Evolutionary conservation across 2,888 invertebrate species (phyloP).

Genomic region (Chaetogeoica ovagalla): DNA sequence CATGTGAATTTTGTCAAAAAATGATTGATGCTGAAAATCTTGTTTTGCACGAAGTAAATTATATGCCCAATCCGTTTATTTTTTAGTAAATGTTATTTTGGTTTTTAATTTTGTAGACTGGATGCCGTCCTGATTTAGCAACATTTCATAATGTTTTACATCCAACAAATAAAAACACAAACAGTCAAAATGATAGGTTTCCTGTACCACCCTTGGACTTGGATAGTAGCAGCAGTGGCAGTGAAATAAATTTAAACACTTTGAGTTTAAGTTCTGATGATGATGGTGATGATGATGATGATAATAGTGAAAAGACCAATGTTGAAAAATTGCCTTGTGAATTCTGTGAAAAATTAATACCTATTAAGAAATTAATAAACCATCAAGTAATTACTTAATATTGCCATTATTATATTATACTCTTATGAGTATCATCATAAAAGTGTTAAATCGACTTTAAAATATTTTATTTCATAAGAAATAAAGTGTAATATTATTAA

Average conservation of each 20-base stretch:
- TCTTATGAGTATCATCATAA: not conserved
- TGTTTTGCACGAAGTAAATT: conserved; percentile 62
- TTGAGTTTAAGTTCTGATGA: conserved; percentile 45
- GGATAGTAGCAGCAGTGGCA: conserved; percentile 34
- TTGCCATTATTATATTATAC: not conserved
- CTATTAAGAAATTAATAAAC: conserved; percentile 46
- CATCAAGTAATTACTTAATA: conserved; percentile 36
- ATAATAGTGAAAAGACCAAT: conserved; percentile 35
- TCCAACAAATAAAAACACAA: conserved; percentile 19
- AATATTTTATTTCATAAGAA: not conserved
- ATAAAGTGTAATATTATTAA: not conserved
- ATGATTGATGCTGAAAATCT: conserved; percentile 63
- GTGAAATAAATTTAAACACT: conserved; percentile 42
- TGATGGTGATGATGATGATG: conserved; percentile 34
- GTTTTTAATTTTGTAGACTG: conserved; percentile 50
- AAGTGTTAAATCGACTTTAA: too few species aligned
- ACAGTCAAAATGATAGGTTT: not conserved
- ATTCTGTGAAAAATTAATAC: conserved; percentile 56
- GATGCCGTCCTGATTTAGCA: conserved; percentile 54
- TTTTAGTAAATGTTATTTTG: not conserved
- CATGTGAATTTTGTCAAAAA: conserved; percentile 65
- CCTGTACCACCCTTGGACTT: conserved; percentile 32
- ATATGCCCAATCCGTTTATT: not conserved
- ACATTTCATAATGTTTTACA: conserved; percentile 40
- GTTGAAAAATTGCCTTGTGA: conserved; percentile 55